phyloP scores from a whole-genome alignment of 2,113 vertebrate genomes.

The Hyaena hyaena region DNA sequence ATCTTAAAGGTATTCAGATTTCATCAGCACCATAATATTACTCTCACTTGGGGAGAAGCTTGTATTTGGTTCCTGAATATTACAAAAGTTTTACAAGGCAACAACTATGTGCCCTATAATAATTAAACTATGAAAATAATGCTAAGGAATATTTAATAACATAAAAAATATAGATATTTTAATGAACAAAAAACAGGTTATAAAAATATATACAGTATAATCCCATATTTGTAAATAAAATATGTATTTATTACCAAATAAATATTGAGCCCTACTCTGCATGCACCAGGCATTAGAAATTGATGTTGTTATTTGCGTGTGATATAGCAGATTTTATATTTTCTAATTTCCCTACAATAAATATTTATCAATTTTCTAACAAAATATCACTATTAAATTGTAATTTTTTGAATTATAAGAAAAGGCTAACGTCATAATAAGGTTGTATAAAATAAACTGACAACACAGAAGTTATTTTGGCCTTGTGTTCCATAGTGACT shows the following conservation, averaged over 20 bases:
- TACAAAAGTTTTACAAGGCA: background rate
- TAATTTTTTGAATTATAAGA: slow-evolving; percentile 34
- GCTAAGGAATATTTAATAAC: slow-evolving; percentile 30
- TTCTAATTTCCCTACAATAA: slow-evolving; percentile 19
- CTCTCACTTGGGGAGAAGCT: background rate
- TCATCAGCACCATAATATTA: background rate
- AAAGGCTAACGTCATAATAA: slow-evolving; percentile 63
- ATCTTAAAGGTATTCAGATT: background rate
- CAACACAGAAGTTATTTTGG: slow-evolving; percentile 72
- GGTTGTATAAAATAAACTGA: slow-evolving; percentile 58
- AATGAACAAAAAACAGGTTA: slow-evolving; percentile 21
- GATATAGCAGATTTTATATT: background rate
- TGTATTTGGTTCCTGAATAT: background rate
- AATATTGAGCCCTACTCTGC: background rate
- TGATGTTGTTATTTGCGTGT: background rate
- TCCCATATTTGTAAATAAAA: slow-evolving; percentile 11
- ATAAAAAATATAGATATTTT: slow-evolving; percentile 32
- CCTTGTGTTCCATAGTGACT: slow-evolving; percentile 61
- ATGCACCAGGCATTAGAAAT: background rate
- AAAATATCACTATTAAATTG: slow-evolving; percentile 8
- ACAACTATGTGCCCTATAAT: background rate
- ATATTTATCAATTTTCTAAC: background rate
- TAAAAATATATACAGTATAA: background rate
- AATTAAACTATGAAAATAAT: background rate
- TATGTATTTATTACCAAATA: background rate